Evolutionary conservation across 2,113 vertebrate species (phyloP).

Genomic region (Podocnemis expansa): DNA sequence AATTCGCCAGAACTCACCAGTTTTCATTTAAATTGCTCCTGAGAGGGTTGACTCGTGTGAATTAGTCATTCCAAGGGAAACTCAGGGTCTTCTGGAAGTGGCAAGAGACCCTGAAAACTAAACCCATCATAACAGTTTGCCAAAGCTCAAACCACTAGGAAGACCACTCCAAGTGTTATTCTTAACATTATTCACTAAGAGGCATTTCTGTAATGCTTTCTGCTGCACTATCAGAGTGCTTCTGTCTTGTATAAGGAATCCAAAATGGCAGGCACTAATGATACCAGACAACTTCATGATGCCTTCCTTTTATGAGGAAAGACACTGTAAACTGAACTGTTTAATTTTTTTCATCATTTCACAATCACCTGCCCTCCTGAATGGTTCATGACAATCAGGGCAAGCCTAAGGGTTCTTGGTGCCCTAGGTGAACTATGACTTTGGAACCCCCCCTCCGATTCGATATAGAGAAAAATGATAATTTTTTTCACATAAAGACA

Average conservation of each 20-base stretch:
- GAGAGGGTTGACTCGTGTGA: not conserved
- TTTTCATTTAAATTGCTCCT: not conserved
- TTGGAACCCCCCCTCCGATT: too few species aligned
- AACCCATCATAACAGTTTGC: not conserved
- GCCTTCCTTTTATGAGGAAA: not conserved
- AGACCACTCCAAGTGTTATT: not conserved
- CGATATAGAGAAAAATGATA: too few species aligned
- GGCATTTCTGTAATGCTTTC: fast-evolving
- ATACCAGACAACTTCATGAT: not conserved
- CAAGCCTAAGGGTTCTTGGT: too few species aligned
- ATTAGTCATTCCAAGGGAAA: not conserved
- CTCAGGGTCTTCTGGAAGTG: not conserved
- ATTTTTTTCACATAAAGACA: too few species aligned
- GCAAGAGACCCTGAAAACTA: constrained; percentile 3
- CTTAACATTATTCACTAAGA: not conserved
- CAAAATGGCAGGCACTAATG: not conserved
- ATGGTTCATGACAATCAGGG: not conserved
- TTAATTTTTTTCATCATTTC: not conserved
- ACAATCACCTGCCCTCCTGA: not conserved
- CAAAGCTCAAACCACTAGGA: not conserved
- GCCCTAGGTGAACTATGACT: too few species aligned
- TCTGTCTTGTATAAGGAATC: not conserved
- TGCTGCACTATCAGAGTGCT: not conserved
- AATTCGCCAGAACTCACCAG: not conserved
- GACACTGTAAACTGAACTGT: not conserved